phyloP scores from a whole-genome alignment of 2,113 vertebrate species.

The Alectura lathami region DNA sequence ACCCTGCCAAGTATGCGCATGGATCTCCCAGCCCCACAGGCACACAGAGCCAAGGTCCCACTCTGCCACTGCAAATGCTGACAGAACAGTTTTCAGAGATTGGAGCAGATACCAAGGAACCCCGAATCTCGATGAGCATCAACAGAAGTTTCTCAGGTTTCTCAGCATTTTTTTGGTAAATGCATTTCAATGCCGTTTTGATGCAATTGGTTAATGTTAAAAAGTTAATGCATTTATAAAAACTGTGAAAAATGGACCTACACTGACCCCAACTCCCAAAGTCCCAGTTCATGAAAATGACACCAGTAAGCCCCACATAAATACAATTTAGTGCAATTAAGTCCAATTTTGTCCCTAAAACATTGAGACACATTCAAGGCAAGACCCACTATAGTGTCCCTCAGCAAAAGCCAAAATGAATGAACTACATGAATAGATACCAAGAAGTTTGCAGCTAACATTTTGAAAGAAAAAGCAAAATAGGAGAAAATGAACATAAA shows the following conservation, averaged over 20 bases:
- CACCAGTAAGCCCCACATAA: background rate
- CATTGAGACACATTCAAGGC: background rate
- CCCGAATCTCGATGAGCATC: background rate
- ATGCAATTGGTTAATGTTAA: too few relatives aligned
- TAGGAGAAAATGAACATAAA: background rate
- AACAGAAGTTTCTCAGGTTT: background rate
- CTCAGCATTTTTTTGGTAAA: background rate
- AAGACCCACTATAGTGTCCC: background rate
- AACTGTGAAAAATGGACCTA: background rate
- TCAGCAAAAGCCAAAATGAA: background rate
- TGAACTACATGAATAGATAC: background rate
- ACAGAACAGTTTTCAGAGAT: background rate
- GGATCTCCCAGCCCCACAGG: background rate
- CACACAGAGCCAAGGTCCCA: accelerated
- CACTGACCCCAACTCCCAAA: background rate
- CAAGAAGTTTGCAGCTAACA: background rate
- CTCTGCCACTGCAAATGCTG: accelerated
- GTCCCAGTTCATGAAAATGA: background rate
- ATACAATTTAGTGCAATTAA: background rate
- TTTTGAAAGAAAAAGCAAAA: background rate
- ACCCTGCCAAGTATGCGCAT: background rate
- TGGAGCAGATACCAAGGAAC: background rate
- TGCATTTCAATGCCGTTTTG: background rate
- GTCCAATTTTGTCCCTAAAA: background rate
- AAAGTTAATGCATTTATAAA: background rate